Evolutionary conservation across 2,888 invertebrate species (phyloP).

Genomic region (Watsonalla binaria): DNA sequence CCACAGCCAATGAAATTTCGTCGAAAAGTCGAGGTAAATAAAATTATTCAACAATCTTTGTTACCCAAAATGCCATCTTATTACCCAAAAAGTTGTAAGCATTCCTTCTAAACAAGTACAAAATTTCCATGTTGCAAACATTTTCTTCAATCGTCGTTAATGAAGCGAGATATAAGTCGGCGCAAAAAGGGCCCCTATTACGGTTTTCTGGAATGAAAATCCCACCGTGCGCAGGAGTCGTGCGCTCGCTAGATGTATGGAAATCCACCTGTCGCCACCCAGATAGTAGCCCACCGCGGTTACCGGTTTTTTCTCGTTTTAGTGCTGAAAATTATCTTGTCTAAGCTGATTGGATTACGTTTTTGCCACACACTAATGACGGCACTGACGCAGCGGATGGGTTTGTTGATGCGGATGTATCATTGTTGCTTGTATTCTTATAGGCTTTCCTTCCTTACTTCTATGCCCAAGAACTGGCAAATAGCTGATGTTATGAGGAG

Average conservation of each 20-base stretch:
- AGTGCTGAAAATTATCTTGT: constrained; percentile 4
- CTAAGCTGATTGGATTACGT: background rate
- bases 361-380: background rate
- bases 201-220: constrained; percentile 10
- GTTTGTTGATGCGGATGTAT: no score
- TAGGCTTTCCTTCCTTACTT: no score
- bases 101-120: background rate
- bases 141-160: background rate
- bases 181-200: constrained; percentile 3
- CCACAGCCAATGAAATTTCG: no score
- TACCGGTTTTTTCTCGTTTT: constrained; percentile 14
- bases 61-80: no score
- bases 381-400: no score
- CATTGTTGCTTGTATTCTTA: no score
- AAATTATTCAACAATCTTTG: no score
- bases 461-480: no score
- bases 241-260: constrained; percentile 27
- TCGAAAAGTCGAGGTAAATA: no score
- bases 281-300: constrained; percentile 22
- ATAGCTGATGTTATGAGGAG: no score
- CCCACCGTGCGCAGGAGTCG: constrained; percentile 8
- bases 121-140: background rate
- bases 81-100: no score
- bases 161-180: background rate
- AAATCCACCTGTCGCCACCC: constrained; percentile 32